Conservation (phyloP, 2,113 vertebrate species). For the Onychostoma macrolepis region DNA sequence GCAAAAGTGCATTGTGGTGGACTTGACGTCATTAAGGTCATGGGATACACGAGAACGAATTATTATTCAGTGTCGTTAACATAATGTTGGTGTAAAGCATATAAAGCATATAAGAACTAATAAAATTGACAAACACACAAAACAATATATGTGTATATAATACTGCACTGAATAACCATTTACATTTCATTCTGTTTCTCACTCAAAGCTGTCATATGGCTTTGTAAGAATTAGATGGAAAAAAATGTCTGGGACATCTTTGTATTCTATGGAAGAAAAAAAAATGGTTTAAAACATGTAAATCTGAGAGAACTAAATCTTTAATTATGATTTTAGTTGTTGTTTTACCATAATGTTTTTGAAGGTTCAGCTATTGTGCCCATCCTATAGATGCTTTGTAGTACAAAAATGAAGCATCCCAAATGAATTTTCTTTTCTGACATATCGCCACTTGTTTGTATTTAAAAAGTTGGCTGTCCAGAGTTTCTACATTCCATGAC, state of each 20-base stretch:
- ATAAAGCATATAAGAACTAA: no score
- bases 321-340: not conserved
- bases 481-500: constrained; percentile 53
- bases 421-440: not conserved
- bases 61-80: not conserved
- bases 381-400: not conserved
- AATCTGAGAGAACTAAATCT: not conserved
- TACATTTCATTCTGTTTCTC: no score
- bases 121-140: no score
- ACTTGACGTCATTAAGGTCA: not conserved
- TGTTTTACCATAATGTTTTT: not conserved
- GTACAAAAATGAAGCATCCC: not conserved
- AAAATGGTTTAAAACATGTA: no score
- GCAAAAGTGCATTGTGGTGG: not conserved
- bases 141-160: no score
- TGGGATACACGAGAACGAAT: not conserved
- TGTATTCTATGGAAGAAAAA: no score
- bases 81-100: not conserved
- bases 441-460: not conserved
- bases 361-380: not conserved
- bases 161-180: no score
- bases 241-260: no score
- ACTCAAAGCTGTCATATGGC: no score
- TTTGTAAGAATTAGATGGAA: no score
- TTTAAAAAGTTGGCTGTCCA: constrained; percentile 25